These are phyloP conservation scores for Gambusia holbrooki DNA, from an alignment of 2,113 vertebrate species.

Conservation along the genomic window DNA sequence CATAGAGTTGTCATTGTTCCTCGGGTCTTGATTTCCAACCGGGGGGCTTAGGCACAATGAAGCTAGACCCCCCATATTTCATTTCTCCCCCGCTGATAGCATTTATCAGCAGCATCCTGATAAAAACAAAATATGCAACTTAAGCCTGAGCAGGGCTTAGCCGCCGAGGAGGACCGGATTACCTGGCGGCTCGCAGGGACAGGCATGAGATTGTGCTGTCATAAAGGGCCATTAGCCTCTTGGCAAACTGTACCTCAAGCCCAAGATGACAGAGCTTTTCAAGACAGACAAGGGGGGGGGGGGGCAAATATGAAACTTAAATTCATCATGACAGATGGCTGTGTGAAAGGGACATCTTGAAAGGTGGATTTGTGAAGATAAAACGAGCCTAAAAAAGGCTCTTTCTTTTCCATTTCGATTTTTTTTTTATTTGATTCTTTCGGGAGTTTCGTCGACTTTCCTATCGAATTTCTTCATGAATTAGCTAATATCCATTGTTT, in stretches of 20 bases:
- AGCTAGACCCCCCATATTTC: constrained; percentile 90
- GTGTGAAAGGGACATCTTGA: constrained; percentile 81
- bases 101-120: constrained; percentile 98
- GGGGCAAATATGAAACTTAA: constrained; percentile 94
- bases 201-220: constrained; percentile 94
- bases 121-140: constrained; percentile 97
- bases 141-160: constrained; percentile 93
- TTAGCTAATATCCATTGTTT: constrained; percentile 41
- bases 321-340: constrained; percentile 97
- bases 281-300: constrained; percentile 87
- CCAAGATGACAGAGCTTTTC: constrained; percentile 97
- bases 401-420: constrained; percentile 36
- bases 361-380: constrained; percentile 25
- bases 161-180: constrained; percentile 91
- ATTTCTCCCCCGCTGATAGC: constrained; percentile 97
- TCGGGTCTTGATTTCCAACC: constrained; percentile 32
- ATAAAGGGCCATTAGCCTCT: constrained; percentile 87
- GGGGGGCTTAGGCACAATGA: constrained; percentile 74
- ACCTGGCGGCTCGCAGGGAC: constrained; percentile 85
- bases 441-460: constrained; percentile 19
- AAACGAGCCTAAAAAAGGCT: constrained; percentile 41
- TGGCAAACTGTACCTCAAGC: constrained; percentile 93
- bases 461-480: constrained; percentile 11
- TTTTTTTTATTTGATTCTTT: constrained; percentile 21
- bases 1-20: constrained; percentile 77